Evolutionary conservation across 2,888 invertebrate genomes (phyloP).

Genomic region (Orthosia gracilis): DNA sequence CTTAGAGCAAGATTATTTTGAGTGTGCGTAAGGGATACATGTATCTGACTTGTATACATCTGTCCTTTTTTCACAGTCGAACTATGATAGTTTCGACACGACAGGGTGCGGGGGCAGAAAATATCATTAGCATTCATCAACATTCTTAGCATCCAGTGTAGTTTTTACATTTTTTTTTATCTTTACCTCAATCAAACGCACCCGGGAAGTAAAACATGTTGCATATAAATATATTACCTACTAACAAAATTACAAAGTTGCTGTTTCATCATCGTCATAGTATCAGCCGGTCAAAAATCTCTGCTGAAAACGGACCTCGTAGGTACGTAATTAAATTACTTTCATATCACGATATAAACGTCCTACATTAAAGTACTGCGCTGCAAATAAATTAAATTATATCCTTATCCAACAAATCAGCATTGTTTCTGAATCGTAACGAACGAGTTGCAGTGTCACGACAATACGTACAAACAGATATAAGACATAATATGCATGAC

Average conservation of each 20-base stretch:
- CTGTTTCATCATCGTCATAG: neutral
- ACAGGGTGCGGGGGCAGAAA: too few relatives aligned
- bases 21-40: too few relatives aligned
- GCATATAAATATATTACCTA: neutral
- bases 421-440: constrained; percentile 17
- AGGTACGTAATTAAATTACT: constrained; percentile 18
- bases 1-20: too few relatives aligned
- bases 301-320: neutral
- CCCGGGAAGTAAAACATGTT: too few relatives aligned
- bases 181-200: too few relatives aligned
- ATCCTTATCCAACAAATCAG: constrained; percentile 30
- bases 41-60: too few relatives aligned
- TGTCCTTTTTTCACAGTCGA: too few relatives aligned
- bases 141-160: too few relatives aligned
- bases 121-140: too few relatives aligned
- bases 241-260: neutral
- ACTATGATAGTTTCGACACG: too few relatives aligned
- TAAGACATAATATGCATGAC: constrained; percentile 30
- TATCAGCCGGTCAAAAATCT: neutral
- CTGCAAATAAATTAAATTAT: constrained; percentile 24
- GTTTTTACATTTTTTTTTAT: too few relatives aligned
- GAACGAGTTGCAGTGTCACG: constrained; percentile 31
- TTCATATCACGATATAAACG: constrained; percentile 21
- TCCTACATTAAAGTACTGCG: constrained; percentile 9
- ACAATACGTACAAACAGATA: constrained; percentile 7